Conservation (phyloP, 2,797 vertebrate genomes). For the Syndactyla subalaris region DNA sequence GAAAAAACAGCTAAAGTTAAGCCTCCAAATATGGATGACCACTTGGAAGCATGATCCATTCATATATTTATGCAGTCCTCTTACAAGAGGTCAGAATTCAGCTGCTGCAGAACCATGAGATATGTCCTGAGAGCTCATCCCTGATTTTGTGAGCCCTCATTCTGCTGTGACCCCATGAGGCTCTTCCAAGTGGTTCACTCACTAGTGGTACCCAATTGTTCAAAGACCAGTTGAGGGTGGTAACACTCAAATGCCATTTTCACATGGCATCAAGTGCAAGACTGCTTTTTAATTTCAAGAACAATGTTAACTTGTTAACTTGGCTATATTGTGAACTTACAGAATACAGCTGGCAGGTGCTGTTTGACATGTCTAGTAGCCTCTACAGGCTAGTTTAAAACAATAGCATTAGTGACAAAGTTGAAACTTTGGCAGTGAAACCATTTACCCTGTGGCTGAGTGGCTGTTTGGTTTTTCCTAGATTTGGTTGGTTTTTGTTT, state of each 20-base stretch:
- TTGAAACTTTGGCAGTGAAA: background rate
- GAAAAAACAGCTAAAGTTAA: background rate
- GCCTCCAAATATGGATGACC: background rate
- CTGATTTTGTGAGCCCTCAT: background rate
- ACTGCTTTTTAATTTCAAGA: background rate
- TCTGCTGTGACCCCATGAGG: background rate
- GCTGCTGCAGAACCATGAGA: background rate
- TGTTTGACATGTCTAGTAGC: background rate
- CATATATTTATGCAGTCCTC: background rate
- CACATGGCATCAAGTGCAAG: background rate
- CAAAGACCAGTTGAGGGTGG: background rate
- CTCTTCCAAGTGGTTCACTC: background rate
- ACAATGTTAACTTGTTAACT: background rate
- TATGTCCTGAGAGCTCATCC: background rate
- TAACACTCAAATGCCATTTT: background rate
- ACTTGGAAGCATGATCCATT: background rate
- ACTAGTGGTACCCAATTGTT: background rate
- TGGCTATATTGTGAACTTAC: background rate
- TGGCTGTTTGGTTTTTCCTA: accelerated
- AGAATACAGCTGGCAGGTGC: background rate
- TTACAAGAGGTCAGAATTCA: background rate
- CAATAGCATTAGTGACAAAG: background rate
- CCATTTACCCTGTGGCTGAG: background rate
- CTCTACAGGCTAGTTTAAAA: background rate
- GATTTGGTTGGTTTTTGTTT: accelerated